Conservation (phyloP, 1,140 invertebrate genomes). For the Dolichoris vasculosae region DNA sequence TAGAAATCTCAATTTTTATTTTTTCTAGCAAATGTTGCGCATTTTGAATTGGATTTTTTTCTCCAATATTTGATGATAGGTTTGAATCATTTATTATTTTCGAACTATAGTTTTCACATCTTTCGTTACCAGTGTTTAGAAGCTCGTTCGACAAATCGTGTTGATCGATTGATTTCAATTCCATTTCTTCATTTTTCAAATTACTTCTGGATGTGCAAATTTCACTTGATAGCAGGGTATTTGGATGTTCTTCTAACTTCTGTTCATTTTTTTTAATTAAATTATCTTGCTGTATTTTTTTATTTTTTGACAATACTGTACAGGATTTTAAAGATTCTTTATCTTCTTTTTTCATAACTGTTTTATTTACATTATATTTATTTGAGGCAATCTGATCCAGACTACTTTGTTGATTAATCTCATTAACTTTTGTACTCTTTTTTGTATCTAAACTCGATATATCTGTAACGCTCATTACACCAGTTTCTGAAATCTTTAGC, state of each 20-base stretch:
- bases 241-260: slow-evolving; percentile 7
- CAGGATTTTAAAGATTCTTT: slow-evolving; percentile 56
- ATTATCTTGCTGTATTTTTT: slow-evolving; percentile 47
- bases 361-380: slow-evolving; percentile 56
- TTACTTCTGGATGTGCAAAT: neutral
- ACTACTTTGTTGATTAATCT: slow-evolving; percentile 56
- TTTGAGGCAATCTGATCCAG: slow-evolving; percentile 41
- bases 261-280: slow-evolving; percentile 49
- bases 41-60: slow-evolving; percentile 30
- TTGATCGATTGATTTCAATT: slow-evolving; percentile 44
- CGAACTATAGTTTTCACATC: slow-evolving; percentile 45
- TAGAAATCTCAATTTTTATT: slow-evolving; percentile 26
- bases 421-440: slow-evolving; percentile 63
- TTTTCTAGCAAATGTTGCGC: neutral
- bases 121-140: slow-evolving; percentile 54
- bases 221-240: slow-evolving; percentile 2
- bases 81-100: neutral
- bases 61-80: slow-evolving; percentile 3
- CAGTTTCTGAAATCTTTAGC: slow-evolving; percentile 81
- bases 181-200: slow-evolving; percentile 43
- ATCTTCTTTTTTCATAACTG: slow-evolving; percentile 54
- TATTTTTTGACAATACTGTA: slow-evolving; percentile 55
- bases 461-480: slow-evolving; percentile 80
- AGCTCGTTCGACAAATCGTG: slow-evolving; percentile 43
- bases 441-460: slow-evolving; percentile 71